Conservation (phyloP, 2,797 vertebrate genomes). For the Triplophysa yarkandensis region DNA sequence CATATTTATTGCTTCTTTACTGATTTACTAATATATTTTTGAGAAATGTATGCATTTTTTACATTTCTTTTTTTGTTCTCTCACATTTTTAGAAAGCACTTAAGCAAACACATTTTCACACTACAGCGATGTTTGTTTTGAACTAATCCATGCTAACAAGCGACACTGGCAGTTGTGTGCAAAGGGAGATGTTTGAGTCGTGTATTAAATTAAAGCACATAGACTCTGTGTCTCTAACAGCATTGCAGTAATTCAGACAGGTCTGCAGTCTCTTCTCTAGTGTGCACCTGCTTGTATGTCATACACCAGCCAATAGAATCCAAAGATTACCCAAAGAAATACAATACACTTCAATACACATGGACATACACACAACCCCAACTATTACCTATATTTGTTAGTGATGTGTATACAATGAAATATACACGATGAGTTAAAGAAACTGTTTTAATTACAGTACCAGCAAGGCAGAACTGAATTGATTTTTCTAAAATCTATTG, state of each 20-base stretch:
- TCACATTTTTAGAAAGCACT: background rate
- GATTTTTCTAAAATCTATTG: background rate
- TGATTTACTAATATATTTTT: too few relatives aligned
- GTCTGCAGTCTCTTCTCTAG: constrained; percentile 38
- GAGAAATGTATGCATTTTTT: background rate
- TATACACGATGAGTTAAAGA: background rate
- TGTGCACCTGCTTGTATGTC: constrained; percentile 45
- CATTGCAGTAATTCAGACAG: constrained; percentile 17
- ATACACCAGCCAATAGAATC: constrained; percentile 56
- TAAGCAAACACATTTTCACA: background rate
- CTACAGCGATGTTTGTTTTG: background rate
- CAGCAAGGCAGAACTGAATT: constrained; percentile 2
- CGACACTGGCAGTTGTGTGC: constrained; percentile 4
- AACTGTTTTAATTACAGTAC: background rate
- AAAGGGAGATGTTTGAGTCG: constrained; percentile 16
- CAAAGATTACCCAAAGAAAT: constrained; percentile 65
- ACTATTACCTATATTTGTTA: constrained; percentile 21
- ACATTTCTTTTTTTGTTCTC: background rate
- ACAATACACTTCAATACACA: constrained; percentile 46
- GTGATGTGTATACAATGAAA: constrained; percentile 15
- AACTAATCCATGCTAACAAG: background rate
- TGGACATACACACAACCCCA: constrained; percentile 35
- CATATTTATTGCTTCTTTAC: too few relatives aligned
- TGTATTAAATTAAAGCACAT: constrained; percentile 23
- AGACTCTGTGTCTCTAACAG: constrained; percentile 34